Base-by-base conservation (phyloP, 2,888 invertebrate genomes). In the Rhorus exstirpatorius region DNA sequence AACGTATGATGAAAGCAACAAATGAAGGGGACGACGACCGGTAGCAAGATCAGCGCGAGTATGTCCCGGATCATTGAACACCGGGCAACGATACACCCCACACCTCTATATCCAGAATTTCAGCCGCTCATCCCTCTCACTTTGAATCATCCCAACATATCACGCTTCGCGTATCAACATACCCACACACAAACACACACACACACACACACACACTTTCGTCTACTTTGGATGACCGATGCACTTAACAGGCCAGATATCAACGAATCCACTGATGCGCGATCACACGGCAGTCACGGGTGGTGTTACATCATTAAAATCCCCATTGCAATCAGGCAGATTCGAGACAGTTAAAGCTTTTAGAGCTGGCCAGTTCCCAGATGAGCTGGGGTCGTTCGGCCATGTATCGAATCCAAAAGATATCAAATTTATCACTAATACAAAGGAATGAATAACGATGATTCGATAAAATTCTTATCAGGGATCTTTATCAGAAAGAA, bases 161-260 rank as follows among this genome's bases (percentile, higher is more conserved):
- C 19, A 35, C 86, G 84, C 87, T 88, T 89, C 86, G 88, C 88
- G 88, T 86, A 88, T 84, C 81, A 38, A n/a, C n/a, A n/a, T n/a
- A n/a, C n/a, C n/a, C n/a, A n/a, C n/a, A n/a, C n/a, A n/a, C n/a
- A n/a, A n/a, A n/a, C n/a, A n/a, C n/a, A n/a, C n/a, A n/a, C n/a
- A n/a, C n/a, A n/a, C n/a, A n/a, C n/a, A n/a, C n/a, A 31, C 67
- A 26, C 51, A 67, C 68, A 24, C 67, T 12, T 35, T 19, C 12
- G 7, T 17, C 8, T 19, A 17, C 10, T 12, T n/a, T n/a, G n/a
- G n/a, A n/a, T n/a, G n/a, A n/a, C n/a, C n/a, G n/a, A 8, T n/a
- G 0, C 60, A 60, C 55, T 12, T 61, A 21, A 4, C 35, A 31
- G 46, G n/a, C 65, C 31, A 35, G 44, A 19, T 71, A n/a, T 60